Percentiles rank a stretch among this genome's conserved stretches.
Conservation (phyloP, 1,140 invertebrate genomes). For the Cherax destructor region DNA sequence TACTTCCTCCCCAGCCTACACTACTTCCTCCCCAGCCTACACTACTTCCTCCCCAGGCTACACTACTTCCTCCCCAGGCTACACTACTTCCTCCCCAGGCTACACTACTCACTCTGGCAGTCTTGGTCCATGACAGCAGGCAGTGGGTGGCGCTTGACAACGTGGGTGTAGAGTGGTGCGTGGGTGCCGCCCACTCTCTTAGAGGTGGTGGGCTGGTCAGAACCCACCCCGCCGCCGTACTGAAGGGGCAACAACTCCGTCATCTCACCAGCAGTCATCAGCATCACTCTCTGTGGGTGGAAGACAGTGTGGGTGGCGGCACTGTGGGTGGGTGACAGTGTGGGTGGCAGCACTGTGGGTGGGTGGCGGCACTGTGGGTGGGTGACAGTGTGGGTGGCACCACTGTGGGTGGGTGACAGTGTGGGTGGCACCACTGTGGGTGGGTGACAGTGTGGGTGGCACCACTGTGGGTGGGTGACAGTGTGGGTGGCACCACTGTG, state of each 20-base stretch:
- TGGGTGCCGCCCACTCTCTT: not conserved
- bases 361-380: no score
- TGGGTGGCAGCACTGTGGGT: no score
- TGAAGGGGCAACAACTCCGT: not conserved
- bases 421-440: no score
- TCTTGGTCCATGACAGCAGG: conserved; percentile 36
- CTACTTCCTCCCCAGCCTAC: not conserved
- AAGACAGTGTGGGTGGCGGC: no score
- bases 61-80: not conserved
- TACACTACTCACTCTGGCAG: conserved; percentile 19
- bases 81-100: not conserved
- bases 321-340: no score
- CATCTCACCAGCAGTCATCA: conserved; percentile 12
- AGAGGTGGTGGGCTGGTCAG: not conserved
- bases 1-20: not conserved
- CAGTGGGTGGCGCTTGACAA: conserved; percentile 33
- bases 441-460: no score
- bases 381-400: no score
- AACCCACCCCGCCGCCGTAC: not conserved
- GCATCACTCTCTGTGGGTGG: conserved; percentile 26
- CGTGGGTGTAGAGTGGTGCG: conserved; percentile 8
- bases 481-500: no score
- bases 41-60: no score
- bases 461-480: no score
- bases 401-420: no score